Conservation (phyloP, 1,140 invertebrate genomes). For the Brachionus plicatilis region DNA sequence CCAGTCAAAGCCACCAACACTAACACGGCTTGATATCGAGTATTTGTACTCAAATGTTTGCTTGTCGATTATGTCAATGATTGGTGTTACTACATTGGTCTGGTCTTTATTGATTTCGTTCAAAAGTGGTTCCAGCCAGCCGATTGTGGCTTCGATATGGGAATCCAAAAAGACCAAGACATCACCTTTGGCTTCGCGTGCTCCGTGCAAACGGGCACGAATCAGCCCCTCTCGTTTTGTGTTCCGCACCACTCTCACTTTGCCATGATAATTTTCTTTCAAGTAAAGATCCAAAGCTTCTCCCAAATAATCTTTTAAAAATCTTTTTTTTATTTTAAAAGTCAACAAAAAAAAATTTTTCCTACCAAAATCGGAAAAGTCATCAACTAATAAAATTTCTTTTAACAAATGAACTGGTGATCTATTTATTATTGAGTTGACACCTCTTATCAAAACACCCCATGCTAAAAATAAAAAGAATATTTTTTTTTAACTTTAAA, state of each 20-base stretch:
- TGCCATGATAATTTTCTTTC: slow-evolving; percentile 21
- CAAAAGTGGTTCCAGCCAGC: slow-evolving; percentile 40
- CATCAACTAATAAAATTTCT: slow-evolving; percentile 89
- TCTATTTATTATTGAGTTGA: slow-evolving; percentile 79
- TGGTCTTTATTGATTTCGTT: slow-evolving; percentile 21
- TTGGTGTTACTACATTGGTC: background rate
- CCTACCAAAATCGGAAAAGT: slow-evolving; percentile 79
- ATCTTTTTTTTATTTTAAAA: slow-evolving; percentile 72
- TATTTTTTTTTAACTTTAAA: background rate
- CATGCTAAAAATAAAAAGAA: slow-evolving; percentile 60
- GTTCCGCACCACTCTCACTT: slow-evolving; percentile 57
- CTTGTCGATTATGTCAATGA: slow-evolving; percentile 40
- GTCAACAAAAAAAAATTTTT: background rate
- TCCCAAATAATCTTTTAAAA: slow-evolving; percentile 59
- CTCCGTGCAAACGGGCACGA: slow-evolving; percentile 77
- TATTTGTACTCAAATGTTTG: slow-evolving; percentile 27
- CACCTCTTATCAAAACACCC: slow-evolving; percentile 75
- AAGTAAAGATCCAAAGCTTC: slow-evolving; percentile 30
- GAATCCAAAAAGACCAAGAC: slow-evolving; percentile 92
- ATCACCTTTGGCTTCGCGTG: slow-evolving; percentile 71
- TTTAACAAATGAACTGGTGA: slow-evolving; percentile 71
- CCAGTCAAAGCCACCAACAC: slow-evolving; percentile 59
- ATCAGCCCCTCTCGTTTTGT: slow-evolving; percentile 77
- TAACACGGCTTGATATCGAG: background rate
- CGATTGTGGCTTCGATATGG: slow-evolving; percentile 69